Evolutionary conservation across 2,888 invertebrate genomes (phyloP), one percentile per base, ranked within the genome.

Genomic region (Cephus runcator): DNA sequence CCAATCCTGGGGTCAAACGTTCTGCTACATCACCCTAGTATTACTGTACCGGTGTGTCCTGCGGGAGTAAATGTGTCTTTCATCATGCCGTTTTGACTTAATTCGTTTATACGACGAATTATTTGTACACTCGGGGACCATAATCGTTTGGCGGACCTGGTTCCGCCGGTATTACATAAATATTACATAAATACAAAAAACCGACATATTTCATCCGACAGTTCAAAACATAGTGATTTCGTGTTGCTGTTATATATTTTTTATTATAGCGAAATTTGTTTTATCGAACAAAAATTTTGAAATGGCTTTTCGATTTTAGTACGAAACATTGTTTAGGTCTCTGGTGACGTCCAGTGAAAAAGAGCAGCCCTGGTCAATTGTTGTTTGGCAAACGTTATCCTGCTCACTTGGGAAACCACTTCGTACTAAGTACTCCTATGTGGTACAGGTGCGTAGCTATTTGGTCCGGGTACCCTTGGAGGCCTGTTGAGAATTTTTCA

Each of bases 31-130:
- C 86, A 85, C 79, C 81, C 81, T 80, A 78, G 73, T 74, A 34
- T 73, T 73, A 73, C 34, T 12, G 81, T 85, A 85, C 84, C 83
- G 83, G 83, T 82, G 81, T 80, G 80, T 83, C 79, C 83, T 80
- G 77, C 81, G 73, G 79, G 82, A 87, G 88, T 88, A 88, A 90
- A 88, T 87, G 88, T 85, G 89, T 88, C 90, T 91, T 91, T 91
- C 91, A 91, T 91, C 91, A 89, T 91, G 86, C 88, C 86, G 85
- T 87, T 87, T 85, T 86, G 83, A 86, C 87, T 88, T 91, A 89
- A 91, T 91, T 91, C 90, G 89, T 87, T 91, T 90, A 90, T 88
- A 85, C 86, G 83, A 83, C 87, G 87, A 90, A 91, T 91, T 91
- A 91, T 91, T 91, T 88, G 85, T 87, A 86, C 86, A 89, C 89